Evolutionary conservation across 2,113 vertebrate species (phyloP).

Genomic region (Calonectris borealis): DNA sequence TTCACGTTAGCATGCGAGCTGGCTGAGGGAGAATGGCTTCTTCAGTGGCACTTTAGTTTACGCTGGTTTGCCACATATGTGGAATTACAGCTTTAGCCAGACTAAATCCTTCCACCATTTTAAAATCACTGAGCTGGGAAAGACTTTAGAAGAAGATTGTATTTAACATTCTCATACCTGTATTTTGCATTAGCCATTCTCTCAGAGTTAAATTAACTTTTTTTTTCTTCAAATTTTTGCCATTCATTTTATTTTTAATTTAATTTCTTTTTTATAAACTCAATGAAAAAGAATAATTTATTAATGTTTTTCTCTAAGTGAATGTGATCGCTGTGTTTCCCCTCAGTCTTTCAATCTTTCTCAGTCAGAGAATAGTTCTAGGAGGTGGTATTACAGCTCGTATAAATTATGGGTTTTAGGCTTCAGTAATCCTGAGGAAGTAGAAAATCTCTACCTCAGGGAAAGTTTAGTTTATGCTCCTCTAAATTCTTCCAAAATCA

Average conservation of each 20-base stretch:
- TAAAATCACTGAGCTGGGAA: neutral
- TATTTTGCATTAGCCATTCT: neutral
- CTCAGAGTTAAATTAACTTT: neutral
- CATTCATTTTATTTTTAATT: neutral
- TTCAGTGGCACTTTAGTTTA: neutral
- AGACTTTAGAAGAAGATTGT: neutral
- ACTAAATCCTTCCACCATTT: neutral
- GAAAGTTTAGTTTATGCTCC: neutral
- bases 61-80: neutral
- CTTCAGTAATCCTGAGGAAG: neutral
- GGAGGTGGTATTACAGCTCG: neutral
- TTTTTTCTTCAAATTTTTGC: neutral
- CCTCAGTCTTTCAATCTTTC: neutral
- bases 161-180: neutral
- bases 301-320: neutral
- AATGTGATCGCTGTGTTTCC: neutral
- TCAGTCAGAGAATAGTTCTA: neutral
- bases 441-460: neutral
- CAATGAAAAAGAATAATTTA: neutral
- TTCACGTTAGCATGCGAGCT: fast-evolving
- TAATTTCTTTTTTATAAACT: neutral
- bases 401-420: neutral
- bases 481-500: neutral
- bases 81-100: neutral
- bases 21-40: neutral